Base-by-base conservation (phyloP, 2,888 invertebrate genomes). In the Cerceris rybyensis region DNA sequence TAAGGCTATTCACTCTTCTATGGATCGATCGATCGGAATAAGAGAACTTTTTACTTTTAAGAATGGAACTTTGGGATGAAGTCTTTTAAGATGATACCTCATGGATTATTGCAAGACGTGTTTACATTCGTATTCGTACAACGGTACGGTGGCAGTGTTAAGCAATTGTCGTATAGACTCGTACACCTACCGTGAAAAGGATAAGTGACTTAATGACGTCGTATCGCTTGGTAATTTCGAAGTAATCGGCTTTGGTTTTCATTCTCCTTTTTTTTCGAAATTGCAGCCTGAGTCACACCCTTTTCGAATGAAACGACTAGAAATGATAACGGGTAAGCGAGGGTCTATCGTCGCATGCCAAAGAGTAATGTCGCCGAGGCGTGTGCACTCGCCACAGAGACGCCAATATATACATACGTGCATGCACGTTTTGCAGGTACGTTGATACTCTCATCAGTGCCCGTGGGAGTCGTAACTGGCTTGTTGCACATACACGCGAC, bases 271-370 rank as follows among this genome's bases (percentile, higher is more conserved):
- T 71, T 87, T 86, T 84, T 78, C 76, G 66, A 88, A 90, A 90
- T 88, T 88, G 87, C 89, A 86, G 77, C 77, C 82, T 85, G 86
- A 70, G 90, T 90, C 90, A 88, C 89, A 89, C 90, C 90, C 90
- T 88, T 84, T 81, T 86, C 85, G 84, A 90, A 90, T 87, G 88
- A 85, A 89, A 90, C 86, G 87, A 83, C 88, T 88, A 73, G 86
- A 89, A 90, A 90, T 90, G 89, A 91, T 89, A 90, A 88, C 88
- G 80, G 84, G 78, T 81, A 58, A 69, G 84, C 59, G 77, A 88
- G 77, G 83, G 87, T 84, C 86, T 86, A 86, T 87, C 88, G 84
- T 90, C 86, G 91, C 91, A 91, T 91, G 91, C 88, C 89, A 90
- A 90, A 85, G 84, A 80, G 89, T 89, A 90, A 88, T 91, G 88